phyloP scores from a whole-genome alignment of 2,797 vertebrate species.

The Naso thynnoides region DNA sequence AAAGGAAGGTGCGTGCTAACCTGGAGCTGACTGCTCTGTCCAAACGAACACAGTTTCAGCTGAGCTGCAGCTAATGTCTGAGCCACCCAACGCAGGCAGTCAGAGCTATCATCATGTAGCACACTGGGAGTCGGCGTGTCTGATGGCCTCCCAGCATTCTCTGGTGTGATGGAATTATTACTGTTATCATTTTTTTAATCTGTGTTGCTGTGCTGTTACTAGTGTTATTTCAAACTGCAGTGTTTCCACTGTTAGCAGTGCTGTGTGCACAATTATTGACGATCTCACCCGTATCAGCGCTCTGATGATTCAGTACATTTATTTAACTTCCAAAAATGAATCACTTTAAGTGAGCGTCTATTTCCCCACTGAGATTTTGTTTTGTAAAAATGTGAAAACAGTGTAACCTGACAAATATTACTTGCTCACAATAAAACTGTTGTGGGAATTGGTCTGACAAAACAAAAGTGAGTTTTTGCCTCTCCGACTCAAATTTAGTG shows the following conservation, averaged over 20 bases:
- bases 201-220: not conserved
- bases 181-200: not conserved
- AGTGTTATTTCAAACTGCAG: constrained; percentile 3
- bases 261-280: constrained; percentile 3
- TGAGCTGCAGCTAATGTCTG: not conserved
- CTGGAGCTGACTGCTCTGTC: not conserved
- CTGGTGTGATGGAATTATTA: not conserved
- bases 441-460: not conserved
- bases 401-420: not conserved
- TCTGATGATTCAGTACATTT: not conserved
- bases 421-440: not conserved
- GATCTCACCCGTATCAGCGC: not conserved
- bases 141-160: constrained; percentile 7
- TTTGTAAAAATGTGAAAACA: not conserved
- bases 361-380: fast-evolving
- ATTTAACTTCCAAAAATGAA: not conserved
- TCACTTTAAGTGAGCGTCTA: not conserved
- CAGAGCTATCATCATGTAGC: not conserved
- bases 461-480: not conserved
- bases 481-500: too few relatives aligned
- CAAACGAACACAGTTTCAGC: not conserved
- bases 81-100: not conserved
- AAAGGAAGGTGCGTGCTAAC: not conserved
- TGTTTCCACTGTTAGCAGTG: not conserved
- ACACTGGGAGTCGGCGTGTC: not conserved